Evolutionary conservation across 2,797 vertebrate genomes (phyloP).

Genomic region (Dendrocincla fuliginosa): DNA sequence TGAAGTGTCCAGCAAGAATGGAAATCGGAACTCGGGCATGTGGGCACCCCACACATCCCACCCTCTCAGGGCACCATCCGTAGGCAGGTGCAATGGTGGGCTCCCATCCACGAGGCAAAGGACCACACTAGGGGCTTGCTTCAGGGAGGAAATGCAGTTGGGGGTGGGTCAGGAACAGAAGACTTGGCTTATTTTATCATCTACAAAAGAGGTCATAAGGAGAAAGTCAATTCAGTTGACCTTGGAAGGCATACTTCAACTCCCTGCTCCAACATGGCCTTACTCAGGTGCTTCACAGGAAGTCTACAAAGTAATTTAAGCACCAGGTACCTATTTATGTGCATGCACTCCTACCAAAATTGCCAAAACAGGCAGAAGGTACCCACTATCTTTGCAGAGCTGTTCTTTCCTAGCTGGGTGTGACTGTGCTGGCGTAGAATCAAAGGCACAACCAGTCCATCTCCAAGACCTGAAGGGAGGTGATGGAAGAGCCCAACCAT

Average conservation of each 20-base stretch:
- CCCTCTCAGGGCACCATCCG: accelerated
- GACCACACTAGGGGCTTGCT: neutral
- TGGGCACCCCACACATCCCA: neutral
- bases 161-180: neutral
- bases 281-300: neutral
- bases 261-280: neutral
- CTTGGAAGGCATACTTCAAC: neutral
- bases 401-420: neutral
- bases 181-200: neutral
- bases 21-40: neutral
- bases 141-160: neutral
- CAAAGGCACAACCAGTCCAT: neutral
- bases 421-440: neutral
- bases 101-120: neutral
- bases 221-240: neutral
- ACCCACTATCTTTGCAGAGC: neutral
- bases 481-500: neutral
- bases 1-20: neutral
- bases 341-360: neutral
- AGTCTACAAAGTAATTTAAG: neutral
- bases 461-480: neutral
- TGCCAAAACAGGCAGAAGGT: neutral
- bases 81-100: neutral
- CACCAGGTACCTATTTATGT: neutral
- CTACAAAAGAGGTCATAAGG: neutral